Conservation (phyloP, 2,888 invertebrate genomes). For the Catocala nupta region DNA sequence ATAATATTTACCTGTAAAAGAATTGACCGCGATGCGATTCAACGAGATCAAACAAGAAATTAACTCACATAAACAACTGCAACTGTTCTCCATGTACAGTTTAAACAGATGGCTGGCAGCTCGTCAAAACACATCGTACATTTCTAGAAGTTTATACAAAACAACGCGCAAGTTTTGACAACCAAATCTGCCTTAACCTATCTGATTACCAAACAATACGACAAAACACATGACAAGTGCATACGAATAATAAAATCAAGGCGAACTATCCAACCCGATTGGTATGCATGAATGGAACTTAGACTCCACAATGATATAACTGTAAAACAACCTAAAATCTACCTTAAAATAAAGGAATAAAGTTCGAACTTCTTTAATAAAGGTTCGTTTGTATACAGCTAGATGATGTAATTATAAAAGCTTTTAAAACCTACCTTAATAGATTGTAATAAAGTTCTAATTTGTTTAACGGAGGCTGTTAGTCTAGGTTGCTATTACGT, state of each 20-base stretch:
- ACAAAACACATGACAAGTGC: conserved; percentile 45
- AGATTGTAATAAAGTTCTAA: conserved; percentile 3
- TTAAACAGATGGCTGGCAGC: not conserved
- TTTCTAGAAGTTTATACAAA: not conserved
- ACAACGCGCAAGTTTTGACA: not conserved
- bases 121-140: not conserved
- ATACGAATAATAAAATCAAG: conserved; percentile 52
- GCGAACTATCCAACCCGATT: conserved; percentile 45
- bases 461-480: conserved; percentile 3
- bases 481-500: conserved; percentile 25
- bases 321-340: conserved; percentile 6
- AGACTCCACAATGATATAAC: conserved; percentile 28
- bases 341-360: conserved; percentile 5
- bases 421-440: conserved; percentile 8
- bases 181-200: not conserved
- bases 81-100: too few species aligned
- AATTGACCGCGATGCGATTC: too few species aligned
- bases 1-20: too few species aligned
- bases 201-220: conserved; percentile 46
- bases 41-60: too few species aligned
- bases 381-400: conserved; percentile 4
- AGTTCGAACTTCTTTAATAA: conserved; percentile 17
- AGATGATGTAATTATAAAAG: not conserved
- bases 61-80: too few species aligned
- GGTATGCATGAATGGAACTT: conserved; percentile 53